These are phyloP conservation scores for Drosophila gaucha DNA, from an alignment of 2,888 invertebrate species.

Conservation along the genomic window DNA sequence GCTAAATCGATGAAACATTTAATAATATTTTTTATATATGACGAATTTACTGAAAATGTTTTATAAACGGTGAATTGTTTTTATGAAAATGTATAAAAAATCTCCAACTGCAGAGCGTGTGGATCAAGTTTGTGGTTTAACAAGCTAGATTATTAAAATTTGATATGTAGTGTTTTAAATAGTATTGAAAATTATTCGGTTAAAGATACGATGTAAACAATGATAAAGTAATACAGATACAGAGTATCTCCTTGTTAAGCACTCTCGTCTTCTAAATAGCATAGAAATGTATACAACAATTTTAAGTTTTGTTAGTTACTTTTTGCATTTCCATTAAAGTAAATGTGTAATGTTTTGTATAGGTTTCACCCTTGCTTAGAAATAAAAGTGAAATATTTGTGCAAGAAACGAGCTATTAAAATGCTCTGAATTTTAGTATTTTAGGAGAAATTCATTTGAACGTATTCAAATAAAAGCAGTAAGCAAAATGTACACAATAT, in stretches of 20 bases:
- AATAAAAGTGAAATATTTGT: conserved; percentile 33
- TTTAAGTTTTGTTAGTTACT: background rate
- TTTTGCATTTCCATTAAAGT: conserved; percentile 1
- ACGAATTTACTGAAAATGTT: background rate
- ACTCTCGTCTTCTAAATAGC: background rate
- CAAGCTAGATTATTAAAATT: too few relatives aligned
- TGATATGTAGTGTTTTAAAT: too few relatives aligned
- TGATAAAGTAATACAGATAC: too few relatives aligned
- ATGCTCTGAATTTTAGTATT: conserved; percentile 71
- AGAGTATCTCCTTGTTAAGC: too few relatives aligned
- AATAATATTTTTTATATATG: background rate
- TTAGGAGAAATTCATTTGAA: conserved; percentile 60
- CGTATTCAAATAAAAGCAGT: conserved; percentile 67
- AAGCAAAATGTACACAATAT: conserved; percentile 64
- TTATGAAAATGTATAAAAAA: background rate
- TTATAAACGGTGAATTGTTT: background rate
- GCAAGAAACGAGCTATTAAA: conserved; percentile 68
- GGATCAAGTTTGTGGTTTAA: too few relatives aligned
- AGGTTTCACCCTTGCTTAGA: background rate
- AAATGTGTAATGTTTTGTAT: background rate
- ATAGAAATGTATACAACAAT: background rate
- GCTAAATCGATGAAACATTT: conserved; percentile 1
- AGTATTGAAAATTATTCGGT: too few relatives aligned
- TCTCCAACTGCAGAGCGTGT: too few relatives aligned
- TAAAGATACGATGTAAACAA: too few relatives aligned